Evolutionary conservation across 2,797 vertebrate genomes (phyloP).

Genomic region (Artibeus jamaicensis): DNA sequence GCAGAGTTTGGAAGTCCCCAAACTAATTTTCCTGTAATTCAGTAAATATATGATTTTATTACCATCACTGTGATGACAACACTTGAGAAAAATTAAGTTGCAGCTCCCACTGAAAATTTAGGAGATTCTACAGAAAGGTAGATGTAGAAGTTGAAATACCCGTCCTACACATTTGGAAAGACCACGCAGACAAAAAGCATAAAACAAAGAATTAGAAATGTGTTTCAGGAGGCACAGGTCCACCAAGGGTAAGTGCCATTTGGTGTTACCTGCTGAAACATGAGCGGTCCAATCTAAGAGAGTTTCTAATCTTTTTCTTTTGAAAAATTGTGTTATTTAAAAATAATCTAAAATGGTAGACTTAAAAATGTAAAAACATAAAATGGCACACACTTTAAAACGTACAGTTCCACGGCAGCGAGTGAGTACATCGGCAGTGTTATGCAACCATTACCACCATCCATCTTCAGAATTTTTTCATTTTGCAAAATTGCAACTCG

Average conservation of each 20-base stretch:
- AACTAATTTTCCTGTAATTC: constrained; percentile 31
- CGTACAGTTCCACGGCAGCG: background rate
- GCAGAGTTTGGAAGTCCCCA: constrained; percentile 41
- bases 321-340: background rate
- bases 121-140: background rate
- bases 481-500: background rate
- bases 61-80: background rate
- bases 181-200: background rate
- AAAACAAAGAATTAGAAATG: background rate
- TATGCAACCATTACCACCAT: background rate
- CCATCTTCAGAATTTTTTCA: background rate
- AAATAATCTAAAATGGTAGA: background rate
- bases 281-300: background rate
- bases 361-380: background rate
- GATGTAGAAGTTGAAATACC: background rate
- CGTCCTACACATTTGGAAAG: background rate
- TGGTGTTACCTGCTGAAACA: background rate
- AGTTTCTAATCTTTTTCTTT: background rate
- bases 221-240: background rate
- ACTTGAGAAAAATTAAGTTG: background rate
- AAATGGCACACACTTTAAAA: background rate
- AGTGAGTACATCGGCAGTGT: background rate
- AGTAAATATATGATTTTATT: constrained; percentile 26
- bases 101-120: background rate
- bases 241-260: background rate